Evolutionary conservation across 2,888 invertebrate species (phyloP).

Genomic region (Ichneumon xanthorius): DNA sequence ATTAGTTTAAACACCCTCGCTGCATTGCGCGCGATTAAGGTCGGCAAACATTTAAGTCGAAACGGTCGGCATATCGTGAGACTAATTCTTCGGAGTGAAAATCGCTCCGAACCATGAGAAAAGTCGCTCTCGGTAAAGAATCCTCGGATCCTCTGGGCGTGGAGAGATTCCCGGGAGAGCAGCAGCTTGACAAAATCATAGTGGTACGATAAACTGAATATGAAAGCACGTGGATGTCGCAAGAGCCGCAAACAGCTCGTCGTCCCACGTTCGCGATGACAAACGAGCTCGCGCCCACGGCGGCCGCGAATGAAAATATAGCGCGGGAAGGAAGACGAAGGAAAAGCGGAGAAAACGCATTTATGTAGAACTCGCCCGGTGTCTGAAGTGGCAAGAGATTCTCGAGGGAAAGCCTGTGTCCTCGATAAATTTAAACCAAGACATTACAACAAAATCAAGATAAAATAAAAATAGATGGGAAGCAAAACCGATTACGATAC

Average conservation of each 20-base stretch:
- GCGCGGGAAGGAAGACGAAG: conserved; percentile 11
- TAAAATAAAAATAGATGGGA: not conserved
- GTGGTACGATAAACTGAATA: conserved; percentile 68
- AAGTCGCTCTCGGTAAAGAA: conserved; percentile 10
- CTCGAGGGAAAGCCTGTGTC: conserved; percentile 35
- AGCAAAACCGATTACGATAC: not conserved
- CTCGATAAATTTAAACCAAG: conserved; percentile 42
- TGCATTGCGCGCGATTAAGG: conserved; percentile 47
- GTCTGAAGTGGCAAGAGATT: conserved; percentile 26
- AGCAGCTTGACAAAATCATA: conserved; percentile 55
- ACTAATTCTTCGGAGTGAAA: conserved; percentile 53
- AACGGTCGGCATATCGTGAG: conserved; percentile 28
- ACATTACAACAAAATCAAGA: conserved; percentile 4
- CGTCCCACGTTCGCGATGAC: conserved; percentile 64
- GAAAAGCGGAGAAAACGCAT: conserved; percentile 29
- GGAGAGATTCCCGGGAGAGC: conserved; percentile 13
- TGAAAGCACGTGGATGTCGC: conserved; percentile 62
- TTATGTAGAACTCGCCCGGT: conserved; percentile 14
- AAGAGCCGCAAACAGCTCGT: conserved; percentile 59
- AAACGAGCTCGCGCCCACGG: conserved; percentile 37
- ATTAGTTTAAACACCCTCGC: conserved; percentile 28
- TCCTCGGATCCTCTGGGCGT: not conserved
- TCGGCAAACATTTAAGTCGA: conserved; percentile 37
- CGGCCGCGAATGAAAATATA: conserved; percentile 42
- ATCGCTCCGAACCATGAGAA: conserved; percentile 7